A percentile compares a stretch with the other conserved stretches of the same genome.
Evolutionary conservation across 23 tunicate genomes (phyloP).

Genomic region (Oikopleura albicans): DNA sequence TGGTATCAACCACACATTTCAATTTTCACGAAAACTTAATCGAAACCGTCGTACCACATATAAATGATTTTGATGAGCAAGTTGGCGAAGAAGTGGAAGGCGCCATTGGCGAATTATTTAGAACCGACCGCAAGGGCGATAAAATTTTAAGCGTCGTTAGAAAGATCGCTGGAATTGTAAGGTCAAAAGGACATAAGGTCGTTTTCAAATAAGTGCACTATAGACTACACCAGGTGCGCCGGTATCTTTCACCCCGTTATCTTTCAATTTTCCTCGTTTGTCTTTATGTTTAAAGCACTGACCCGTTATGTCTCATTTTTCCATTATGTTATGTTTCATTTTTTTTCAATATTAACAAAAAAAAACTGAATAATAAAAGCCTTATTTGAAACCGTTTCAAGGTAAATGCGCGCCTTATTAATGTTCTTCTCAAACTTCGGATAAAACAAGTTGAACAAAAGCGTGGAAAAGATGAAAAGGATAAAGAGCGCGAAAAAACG

Average conservation of each 20-base stretch:
- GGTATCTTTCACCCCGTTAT: too few relatives aligned
- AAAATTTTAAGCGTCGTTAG: neutral
- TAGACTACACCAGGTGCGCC: too few relatives aligned
- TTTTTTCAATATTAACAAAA: neutral
- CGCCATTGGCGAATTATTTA: neutral
- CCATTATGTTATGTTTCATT: too few relatives aligned
- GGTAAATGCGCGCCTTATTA: neutral
- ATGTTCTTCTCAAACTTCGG: neutral
- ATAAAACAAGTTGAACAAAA: neutral
- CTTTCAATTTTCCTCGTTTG: too few relatives aligned
- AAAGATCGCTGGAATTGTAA: neutral
- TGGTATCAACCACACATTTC: constrained; percentile 5
- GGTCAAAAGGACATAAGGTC: neutral
- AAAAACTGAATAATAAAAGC: too few relatives aligned
- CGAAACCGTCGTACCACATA: neutral
- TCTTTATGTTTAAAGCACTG: too few relatives aligned
- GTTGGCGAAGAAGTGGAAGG: neutral
- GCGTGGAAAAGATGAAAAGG: neutral
- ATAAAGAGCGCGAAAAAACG: neutral
- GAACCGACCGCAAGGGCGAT: neutral
- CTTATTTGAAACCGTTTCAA: neutral
- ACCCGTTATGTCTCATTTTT: too few relatives aligned
- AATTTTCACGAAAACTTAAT: neutral
- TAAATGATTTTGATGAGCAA: neutral
- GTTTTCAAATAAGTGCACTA: too few relatives aligned